Evolutionary conservation across 92 coral and sea anemone species (phyloP).

Genomic region (Montipora capitata): DNA sequence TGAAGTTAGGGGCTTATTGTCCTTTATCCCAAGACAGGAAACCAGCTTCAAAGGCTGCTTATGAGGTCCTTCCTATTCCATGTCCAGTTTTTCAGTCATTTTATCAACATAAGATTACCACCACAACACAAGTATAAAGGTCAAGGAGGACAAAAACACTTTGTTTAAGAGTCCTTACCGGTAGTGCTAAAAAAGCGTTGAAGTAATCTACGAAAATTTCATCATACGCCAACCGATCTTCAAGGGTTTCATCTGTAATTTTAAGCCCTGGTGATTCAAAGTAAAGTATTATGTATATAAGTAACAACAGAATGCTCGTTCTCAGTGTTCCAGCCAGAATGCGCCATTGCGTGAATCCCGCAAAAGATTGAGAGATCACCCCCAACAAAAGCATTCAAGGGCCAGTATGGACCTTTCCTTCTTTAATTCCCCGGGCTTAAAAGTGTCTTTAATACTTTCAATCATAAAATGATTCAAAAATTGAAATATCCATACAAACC

Average conservation of each 20-base stretch:
- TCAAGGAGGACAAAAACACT: too few relatives aligned
- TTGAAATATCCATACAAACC: too few relatives aligned
- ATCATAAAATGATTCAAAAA: too few relatives aligned
- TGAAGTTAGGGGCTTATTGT: too few relatives aligned
- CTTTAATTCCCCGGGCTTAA: background rate
- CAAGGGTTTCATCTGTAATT: conserved; percentile 84
- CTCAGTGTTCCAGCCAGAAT: background rate
- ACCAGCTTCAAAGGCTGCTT: too few relatives aligned
- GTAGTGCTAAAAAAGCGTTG: conserved; percentile 91
- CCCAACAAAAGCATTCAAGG: background rate
- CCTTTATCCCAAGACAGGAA: too few relatives aligned
- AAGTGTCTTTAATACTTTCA: background rate
- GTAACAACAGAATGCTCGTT: too few relatives aligned
- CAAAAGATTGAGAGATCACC: background rate
- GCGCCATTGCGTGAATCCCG: background rate
- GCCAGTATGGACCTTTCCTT: background rate
- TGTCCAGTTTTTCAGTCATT: too few relatives aligned
- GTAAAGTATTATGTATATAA: background rate
- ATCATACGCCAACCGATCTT: conserved; percentile 92
- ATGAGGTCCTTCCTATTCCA: too few relatives aligned
- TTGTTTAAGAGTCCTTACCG: conserved; percentile 64
- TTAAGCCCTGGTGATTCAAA: conserved; percentile 68
- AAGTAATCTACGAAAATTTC: conserved; percentile 96
- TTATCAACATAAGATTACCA: background rate
- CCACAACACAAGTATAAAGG: too few relatives aligned